A percentile compares a stretch with the other conserved stretches of the same genome.
Evolutionary conservation across 2,113 vertebrate species (phyloP).

Genomic region (Cathartes aura): DNA sequence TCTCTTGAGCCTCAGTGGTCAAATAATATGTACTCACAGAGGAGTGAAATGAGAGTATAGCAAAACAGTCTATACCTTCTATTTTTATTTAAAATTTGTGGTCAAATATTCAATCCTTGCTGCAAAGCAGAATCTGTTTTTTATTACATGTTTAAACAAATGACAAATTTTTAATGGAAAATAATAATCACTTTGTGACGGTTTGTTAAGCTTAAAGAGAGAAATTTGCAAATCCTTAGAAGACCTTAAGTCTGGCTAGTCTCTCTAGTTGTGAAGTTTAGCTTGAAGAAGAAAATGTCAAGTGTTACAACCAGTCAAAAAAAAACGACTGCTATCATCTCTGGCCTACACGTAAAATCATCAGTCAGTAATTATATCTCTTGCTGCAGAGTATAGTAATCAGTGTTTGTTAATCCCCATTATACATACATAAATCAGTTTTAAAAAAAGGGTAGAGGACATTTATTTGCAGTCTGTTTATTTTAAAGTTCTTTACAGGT

Average conservation of each 20-base stretch:
- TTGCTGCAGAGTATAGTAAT: constrained; percentile 45
- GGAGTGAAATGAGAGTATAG: neutral
- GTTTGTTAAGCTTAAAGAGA: neutral
- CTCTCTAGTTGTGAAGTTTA: neutral
- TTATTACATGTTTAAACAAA: neutral
- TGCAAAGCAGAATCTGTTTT: neutral
- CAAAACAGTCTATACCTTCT: neutral
- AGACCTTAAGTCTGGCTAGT: neutral
- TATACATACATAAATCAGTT: constrained; percentile 67
- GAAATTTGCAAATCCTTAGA: neutral
- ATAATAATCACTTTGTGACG: neutral
- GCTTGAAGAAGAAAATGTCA: constrained; percentile 22
- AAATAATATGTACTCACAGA: neutral
- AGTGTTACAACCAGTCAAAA: neutral
- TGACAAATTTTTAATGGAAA: neutral
- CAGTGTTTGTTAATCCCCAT: constrained; percentile 55
- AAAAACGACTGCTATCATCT: neutral
- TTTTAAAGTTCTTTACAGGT: constrained; percentile 70
- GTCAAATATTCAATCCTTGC: neutral
- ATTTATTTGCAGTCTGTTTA: constrained; percentile 71
- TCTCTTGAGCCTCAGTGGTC: neutral
- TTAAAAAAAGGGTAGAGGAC: constrained; percentile 40
- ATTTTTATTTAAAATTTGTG: constrained; percentile 8
- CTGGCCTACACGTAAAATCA: constrained; percentile 33
- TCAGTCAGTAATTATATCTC: constrained; percentile 59